Evolutionary conservation across 2,888 invertebrate genomes (phyloP), one percentile per base, ranked within the genome.

Genomic region (Craniophora ligustri): DNA sequence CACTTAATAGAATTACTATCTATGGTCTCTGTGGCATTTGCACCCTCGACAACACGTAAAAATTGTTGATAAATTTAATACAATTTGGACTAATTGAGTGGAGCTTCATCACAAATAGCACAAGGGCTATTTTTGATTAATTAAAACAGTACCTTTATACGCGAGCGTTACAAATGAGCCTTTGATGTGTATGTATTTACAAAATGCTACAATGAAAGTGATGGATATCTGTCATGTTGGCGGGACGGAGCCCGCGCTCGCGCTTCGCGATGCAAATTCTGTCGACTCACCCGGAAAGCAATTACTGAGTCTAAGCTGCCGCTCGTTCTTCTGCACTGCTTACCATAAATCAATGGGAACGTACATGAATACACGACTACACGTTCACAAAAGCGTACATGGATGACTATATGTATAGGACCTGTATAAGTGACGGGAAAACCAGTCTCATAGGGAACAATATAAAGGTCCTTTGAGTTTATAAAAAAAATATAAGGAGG

Each of bases 221-320:
- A 71, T 72, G 62, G 48, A 66, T 72, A 71, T 73, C 61, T 69
- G 73, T 69, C 72, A 67, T 68, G 45, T 51, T 38, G 40, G 54
- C 49, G 62, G 41, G 68, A 66, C 58, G 63, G 47, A 56, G 55
- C 48, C 55, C 50, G 41, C 53, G 48, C 28, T 46, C 60, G 40
- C 57, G 53, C 50, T 49, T 34, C 60, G 69, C 70, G 76, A 83
- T 85, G 81, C 75, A 83, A 84, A 85, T 84, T 79, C 68, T 76
- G 81, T 76, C 77, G 79, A 81, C 76, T 84, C 84, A 81, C 75
- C 76, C 79, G 78, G 78, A 80, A 85, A 85, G 81, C 83, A 84
- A 85, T 85, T 85, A 85, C 76, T 51, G 71, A 69, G 74, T 72
- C 72, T 79, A 72, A 71, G 72, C 73, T 66, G 60, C 69, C 73